A percentile compares a stretch with the other conserved stretches of the same genome.
Evolutionary conservation across 37 sponge, comb jelly and placozoan species (phyloP).

Genomic region (Beroe ovata): DNA sequence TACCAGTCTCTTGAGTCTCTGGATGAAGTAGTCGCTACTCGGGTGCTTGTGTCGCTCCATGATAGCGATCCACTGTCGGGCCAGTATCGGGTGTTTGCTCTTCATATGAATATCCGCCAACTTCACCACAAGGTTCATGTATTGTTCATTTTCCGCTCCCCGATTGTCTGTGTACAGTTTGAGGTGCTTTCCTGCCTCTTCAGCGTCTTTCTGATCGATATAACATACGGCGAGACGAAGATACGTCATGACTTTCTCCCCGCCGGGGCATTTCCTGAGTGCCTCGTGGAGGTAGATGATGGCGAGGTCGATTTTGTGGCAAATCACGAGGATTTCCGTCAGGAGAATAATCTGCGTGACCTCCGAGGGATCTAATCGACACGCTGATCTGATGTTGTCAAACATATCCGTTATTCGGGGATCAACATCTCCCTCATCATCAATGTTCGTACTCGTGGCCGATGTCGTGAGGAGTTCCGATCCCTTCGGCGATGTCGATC

Average conservation of each 20-base stretch:
- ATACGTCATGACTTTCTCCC: slow-evolving; percentile 63
- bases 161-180: not conserved
- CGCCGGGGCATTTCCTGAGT: slow-evolving; percentile 25
- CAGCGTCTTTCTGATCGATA: slow-evolving; percentile 37
- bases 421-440: slow-evolving; percentile 13
- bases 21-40: slow-evolving; percentile 28
- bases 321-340: slow-evolving; percentile 35
- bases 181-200: slow-evolving; percentile 24
- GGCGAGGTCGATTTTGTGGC: slow-evolving; percentile 57
- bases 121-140: slow-evolving; percentile 27
- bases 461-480: slow-evolving; percentile 31
- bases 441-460: not conserved
- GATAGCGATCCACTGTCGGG: slow-evolving; percentile 39
- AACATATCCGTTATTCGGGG: slow-evolving; percentile 29
- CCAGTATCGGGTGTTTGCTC: slow-evolving; percentile 6
- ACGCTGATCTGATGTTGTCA: slow-evolving; percentile 45
- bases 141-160: not conserved
- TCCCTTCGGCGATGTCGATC: slow-evolving; percentile 25
- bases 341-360: slow-evolving; percentile 19
- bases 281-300: slow-evolving; percentile 61
- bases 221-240: slow-evolving; percentile 22
- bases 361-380: slow-evolving; percentile 15
- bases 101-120: slow-evolving; percentile 37
- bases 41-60: slow-evolving; percentile 52
- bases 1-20: slow-evolving; percentile 46